phyloP scores from a whole-genome alignment of 2,888 invertebrate species.

The Tuberolachnus salignus region DNA sequence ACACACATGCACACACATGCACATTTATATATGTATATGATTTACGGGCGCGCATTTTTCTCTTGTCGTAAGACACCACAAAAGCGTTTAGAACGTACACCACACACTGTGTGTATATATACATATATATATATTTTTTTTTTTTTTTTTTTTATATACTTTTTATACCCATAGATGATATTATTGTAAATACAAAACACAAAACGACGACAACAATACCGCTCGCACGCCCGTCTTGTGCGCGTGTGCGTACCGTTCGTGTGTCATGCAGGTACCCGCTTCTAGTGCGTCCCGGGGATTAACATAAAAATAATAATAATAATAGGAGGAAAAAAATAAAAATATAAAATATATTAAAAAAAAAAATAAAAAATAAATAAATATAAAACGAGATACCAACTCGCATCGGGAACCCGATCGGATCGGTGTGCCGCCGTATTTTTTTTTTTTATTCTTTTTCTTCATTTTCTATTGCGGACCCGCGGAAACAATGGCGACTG shows the following conservation, averaged over 20 bases:
- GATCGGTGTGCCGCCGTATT: constrained; percentile 34
- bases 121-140: no score
- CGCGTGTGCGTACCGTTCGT: neutral
- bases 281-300: constrained; percentile 34
- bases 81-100: constrained; percentile 27
- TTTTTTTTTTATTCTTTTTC: no score
- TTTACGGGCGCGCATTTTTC: constrained; percentile 46
- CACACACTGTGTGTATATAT: neutral
- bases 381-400: neutral
- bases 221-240: neutral
- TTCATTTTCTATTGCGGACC: neutral
- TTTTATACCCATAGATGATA: no score
- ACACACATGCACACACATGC: neutral
- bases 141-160: no score
- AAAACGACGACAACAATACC: constrained; percentile 34
- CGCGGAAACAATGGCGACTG: constrained; percentile 10
- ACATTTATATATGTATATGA: constrained; percentile 4
- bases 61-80: constrained; percentile 37
- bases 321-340: constrained; percentile 7
- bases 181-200: neutral
- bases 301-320: constrained; percentile 39
- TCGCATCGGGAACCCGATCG: neutral
- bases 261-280: constrained; percentile 56
- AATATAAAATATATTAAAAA: neutral
- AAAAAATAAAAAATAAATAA: neutral